Conservation (phyloP, 2,113 vertebrate genomes). For the Elephantulus edwardii region DNA sequence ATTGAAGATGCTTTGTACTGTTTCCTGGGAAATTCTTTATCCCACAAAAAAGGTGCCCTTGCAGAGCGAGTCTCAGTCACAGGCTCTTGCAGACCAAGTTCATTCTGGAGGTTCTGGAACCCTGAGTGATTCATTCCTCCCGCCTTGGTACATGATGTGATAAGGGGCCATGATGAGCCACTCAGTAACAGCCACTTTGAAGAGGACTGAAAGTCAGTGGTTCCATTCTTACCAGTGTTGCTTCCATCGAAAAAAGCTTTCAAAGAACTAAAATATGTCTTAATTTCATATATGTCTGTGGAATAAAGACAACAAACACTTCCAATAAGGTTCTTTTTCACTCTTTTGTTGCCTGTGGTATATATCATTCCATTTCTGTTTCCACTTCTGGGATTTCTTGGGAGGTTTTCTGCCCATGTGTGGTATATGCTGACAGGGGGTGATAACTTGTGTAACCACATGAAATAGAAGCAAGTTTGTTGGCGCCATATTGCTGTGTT, state of each 20-base stretch:
- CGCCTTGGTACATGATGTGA: neutral
- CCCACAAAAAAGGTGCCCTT: neutral
- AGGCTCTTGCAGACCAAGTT: neutral
- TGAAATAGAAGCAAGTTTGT: neutral
- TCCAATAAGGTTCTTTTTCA: too few species aligned
- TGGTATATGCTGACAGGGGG: neutral
- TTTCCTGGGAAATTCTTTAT: neutral
- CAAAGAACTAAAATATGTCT: neutral
- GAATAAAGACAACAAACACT: neutral
- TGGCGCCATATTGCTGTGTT: neutral
- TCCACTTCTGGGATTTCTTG: neutral
- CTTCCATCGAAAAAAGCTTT: neutral
- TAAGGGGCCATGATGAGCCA: accelerated
- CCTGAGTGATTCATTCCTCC: neutral
- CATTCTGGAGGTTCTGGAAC: neutral
- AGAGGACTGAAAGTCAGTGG: neutral
- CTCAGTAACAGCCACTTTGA: neutral
- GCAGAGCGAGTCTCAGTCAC: too few species aligned
- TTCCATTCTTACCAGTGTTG: neutral
- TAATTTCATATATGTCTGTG: neutral
- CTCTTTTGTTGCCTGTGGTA: too few species aligned
- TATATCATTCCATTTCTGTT: neutral
- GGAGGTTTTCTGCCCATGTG: neutral
- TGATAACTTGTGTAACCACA: neutral
- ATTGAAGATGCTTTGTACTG: neutral